Base-by-base conservation (phyloP, 2,113 vertebrate species). In the Actenoides hombroni region DNA sequence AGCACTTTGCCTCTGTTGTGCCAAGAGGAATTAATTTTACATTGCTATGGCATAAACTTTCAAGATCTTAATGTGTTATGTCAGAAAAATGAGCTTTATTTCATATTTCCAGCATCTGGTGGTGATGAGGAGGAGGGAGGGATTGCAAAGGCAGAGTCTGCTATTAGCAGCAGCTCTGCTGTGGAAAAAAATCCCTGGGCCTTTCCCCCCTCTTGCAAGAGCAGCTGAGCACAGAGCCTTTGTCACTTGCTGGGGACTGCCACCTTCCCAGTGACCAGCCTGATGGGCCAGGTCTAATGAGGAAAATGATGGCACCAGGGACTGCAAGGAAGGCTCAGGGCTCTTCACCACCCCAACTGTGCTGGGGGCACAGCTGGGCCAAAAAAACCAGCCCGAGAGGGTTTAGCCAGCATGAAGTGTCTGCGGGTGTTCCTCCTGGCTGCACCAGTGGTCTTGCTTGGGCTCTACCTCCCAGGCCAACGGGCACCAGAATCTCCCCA, bases 151-250 rank as follows among this genome's bases (percentile, higher is more conserved):
- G 49, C 93, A 48, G 44, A 31, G 81, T 79, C 49, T 57, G 60
- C 18, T 83, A 37, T 91, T 90, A 95, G 53, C 51, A 74, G 85
- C 51, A 84, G 67, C 51, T 93, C 71, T 86, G 65, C 42, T 83
- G 86, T 44, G 48, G 11, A 21, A 69, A 61, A 86, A 51, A 53
- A 39, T n/a, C 18, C 6, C 13, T 53, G 57, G 59, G 60, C 33
- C 40, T 78, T 91, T 79, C 57, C 16, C 3, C 12, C 4, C 14
- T 76, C 39, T 26, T 79, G 94, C 91, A 96, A 97, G 95, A 98
- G 73, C 93, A 96, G 95, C 83, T 85, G 91, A 97, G 96, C 96
- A 97, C 96, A 98, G 97, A 98, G 96, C 95, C 97, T 98, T 96
- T 97, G 97, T 97, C 97, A 95, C 88, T 98, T 97, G 87, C 42